Evolutionary conservation across 2,113 vertebrate species (phyloP), one percentile per base, ranked within the genome.

Genomic region (Cricetomys ansorgei): DNA sequence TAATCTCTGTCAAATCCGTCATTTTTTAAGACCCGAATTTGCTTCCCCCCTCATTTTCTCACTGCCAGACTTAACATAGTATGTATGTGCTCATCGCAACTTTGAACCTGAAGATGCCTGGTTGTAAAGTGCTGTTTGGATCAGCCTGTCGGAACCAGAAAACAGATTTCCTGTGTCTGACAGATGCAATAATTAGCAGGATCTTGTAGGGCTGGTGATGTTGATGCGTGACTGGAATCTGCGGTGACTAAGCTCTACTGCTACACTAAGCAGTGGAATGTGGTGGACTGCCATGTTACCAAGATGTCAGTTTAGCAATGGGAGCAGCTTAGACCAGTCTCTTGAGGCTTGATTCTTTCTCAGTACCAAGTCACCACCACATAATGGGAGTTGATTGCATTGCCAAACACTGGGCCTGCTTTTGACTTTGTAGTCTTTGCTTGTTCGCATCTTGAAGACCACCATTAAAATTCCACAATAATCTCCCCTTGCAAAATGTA

Each of bases 101-200:
- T 95, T 97, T 95, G 77, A 88, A 62, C 5, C 50, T 53, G 93
- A 4, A 85, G 83, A 88, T 83, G 93, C 62, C 27, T 93, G 92
- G 2, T 65, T 62, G 89, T 89, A 55, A 92, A 92, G 70, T 88
- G 91, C 48, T 92, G 85, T 96, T 95, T 89, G 2, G 43, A 65
- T 48, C 5, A 95, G 5, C 64, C 72, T 45, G 67, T 95, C 37
- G 65, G 57, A 70, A 93, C 79, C 11, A 86, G 65, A 45, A 88
- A 91, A 25, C 88, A 91, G 23, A 92, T 88, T 62, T 50, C 0
- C 25, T 34, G 5, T 92, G 3, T 96, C 97, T 93, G 89, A 37
- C 13, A 45, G 50, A 23, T 37, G 59, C 59, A 34, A 0, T 48
- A 86, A 34, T 67, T 67, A 67, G 31, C 17, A 37, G 62, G 81